These are phyloP conservation scores for Gallinago paraguaiae DNA, from an alignment of 2,113 vertebrate genomes.

Conservation along the genomic window DNA sequence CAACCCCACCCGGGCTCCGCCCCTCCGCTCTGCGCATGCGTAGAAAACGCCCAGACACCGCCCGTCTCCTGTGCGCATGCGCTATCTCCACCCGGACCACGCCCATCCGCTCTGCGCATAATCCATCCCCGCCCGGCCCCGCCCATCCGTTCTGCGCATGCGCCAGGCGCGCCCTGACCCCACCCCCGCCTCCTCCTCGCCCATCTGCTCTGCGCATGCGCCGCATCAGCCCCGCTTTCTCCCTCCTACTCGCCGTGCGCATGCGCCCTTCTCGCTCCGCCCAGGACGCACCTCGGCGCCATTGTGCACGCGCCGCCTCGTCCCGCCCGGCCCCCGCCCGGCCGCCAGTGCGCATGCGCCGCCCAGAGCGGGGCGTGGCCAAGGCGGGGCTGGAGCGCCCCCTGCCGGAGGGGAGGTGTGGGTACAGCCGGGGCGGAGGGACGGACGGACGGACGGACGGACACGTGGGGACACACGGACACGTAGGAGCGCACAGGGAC, in stretches of 20 bases:
- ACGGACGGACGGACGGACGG: not conserved
- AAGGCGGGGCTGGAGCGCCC: not conserved
- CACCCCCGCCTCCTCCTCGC: too few relatives aligned
- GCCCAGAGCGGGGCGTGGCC: not conserved
- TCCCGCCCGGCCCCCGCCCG: not conserved
- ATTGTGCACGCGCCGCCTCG: not conserved
- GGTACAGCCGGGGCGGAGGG: too few relatives aligned
- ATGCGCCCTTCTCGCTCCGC: not conserved
- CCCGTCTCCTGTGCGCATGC: too few relatives aligned
- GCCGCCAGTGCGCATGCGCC: not conserved
- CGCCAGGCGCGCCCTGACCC: too few relatives aligned
- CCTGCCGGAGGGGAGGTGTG: too few relatives aligned
- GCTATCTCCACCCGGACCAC: too few relatives aligned
- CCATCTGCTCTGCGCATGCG: not conserved
- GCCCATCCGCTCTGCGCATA: not conserved
- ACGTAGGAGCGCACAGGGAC: not conserved
- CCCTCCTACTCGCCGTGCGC: too few relatives aligned
- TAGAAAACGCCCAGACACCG: rapidly evolving
- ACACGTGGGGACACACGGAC: not conserved
- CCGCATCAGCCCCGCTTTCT: rapidly evolving
- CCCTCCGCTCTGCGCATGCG: too few relatives aligned
- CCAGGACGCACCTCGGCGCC: not conserved
- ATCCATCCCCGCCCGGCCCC: rapidly evolving
- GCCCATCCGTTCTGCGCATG: not conserved
- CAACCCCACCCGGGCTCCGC: rapidly evolving